A percentile compares a stretch with the other conserved stretches of the same genome.
Conservation (phyloP, 2,797 vertebrate genomes). For the Mus caroli region DNA sequence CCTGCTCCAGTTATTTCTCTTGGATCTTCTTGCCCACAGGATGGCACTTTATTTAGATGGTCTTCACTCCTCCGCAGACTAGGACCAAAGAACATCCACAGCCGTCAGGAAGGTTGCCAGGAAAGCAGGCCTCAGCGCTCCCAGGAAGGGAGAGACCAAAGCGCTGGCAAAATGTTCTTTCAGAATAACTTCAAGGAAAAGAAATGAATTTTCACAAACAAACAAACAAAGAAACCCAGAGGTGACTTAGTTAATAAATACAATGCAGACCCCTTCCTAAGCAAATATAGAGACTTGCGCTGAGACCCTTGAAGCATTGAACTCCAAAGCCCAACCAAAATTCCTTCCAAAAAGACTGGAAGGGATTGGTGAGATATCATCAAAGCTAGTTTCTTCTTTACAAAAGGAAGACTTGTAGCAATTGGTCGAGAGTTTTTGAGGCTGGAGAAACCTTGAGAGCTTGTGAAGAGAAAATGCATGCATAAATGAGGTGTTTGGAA, state of each 20-base stretch:
- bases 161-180: constrained; percentile 23
- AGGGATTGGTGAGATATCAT: constrained; percentile 11
- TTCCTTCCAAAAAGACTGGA: constrained; percentile 47
- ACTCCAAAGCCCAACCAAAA: constrained; percentile 42
- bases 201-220: constrained; percentile 25
- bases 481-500: not conserved
- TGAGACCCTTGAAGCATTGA: not conserved
- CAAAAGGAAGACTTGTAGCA: constrained; percentile 2
- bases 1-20: not conserved
- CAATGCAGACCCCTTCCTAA: constrained; percentile 41
- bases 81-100: not conserved
- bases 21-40: not conserved
- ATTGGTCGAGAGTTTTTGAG: not conserved
- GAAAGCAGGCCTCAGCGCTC: not conserved
- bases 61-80: not conserved
- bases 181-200: constrained; percentile 31
- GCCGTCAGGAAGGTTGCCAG: too few species aligned
- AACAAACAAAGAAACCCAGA: not conserved
- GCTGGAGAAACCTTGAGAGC: constrained; percentile 24
- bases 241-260: constrained; percentile 32
- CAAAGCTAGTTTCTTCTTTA: constrained; percentile 3
- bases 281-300: not conserved
- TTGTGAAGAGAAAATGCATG: constrained; percentile 28
- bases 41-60: not conserved
- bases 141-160: not conserved